A percentile compares a stretch with the other conserved stretches of the same genome.
Evolutionary conservation across 2,113 vertebrate species (phyloP).

Genomic region (Microtus montanus): DNA sequence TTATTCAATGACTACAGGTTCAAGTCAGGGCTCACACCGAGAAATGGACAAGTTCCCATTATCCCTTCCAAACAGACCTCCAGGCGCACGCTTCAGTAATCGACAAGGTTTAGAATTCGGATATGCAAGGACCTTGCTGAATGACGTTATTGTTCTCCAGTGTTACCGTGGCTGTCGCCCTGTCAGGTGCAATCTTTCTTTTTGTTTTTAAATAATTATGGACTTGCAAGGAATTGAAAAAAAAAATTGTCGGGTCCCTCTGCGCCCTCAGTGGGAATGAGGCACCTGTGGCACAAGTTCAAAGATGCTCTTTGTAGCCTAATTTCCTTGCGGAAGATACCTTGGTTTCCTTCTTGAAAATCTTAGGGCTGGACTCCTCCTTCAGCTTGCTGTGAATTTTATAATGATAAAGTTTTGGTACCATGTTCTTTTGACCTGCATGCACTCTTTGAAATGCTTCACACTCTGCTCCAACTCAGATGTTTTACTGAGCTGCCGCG

Average conservation of each 20-base stretch:
- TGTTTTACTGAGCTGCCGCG: background rate
- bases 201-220: conserved; percentile 35
- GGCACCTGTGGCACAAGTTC: background rate
- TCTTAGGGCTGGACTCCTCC: background rate
- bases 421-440: background rate
- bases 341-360: background rate
- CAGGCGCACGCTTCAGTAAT: background rate
- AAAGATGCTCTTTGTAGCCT: background rate
- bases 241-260: background rate
- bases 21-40: background rate
- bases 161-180: background rate
- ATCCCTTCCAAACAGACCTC: background rate
- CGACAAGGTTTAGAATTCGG: background rate
- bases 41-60: background rate
- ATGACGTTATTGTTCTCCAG: background rate
- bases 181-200: background rate
- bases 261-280: background rate
- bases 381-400: background rate
- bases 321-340: background rate
- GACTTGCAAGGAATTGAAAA: background rate
- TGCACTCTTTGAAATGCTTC: background rate
- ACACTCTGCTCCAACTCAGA: background rate
- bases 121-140: background rate
- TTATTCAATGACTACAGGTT: conserved; percentile 22
- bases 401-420: background rate